Percentiles rank a stretch among this genome's conserved stretches.
These are phyloP conservation scores for Hypanus sabinus DNA, from an alignment of 2,113 vertebrate species.

Conservation along the genomic window DNA sequence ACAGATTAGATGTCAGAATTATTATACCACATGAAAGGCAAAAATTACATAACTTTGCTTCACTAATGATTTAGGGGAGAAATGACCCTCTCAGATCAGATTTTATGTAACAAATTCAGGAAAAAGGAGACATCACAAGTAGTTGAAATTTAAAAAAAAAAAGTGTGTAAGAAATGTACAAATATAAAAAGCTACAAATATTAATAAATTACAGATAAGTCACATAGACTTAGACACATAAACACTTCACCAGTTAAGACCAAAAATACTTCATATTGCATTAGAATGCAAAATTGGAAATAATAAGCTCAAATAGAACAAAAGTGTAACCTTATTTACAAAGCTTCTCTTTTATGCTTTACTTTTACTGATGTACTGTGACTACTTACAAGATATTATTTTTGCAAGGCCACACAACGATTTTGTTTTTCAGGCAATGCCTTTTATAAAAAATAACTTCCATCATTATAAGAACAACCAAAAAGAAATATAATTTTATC, in stretches of 20 bases:
- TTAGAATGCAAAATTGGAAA: conserved; percentile 77
- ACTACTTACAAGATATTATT: conserved; percentile 26
- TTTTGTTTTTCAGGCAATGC: conserved; percentile 89
- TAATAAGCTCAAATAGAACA: conserved; percentile 76
- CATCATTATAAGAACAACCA: conserved; percentile 21
- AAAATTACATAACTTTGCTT: conserved; percentile 13
- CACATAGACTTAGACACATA: conserved; percentile 79
- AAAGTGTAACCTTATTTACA: conserved; percentile 35
- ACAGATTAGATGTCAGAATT: conserved; percentile 12
- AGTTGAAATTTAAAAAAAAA: conserved; percentile 81
- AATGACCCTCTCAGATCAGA: not conserved
- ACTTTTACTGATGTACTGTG: conserved; percentile 25
- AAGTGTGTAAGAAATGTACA: conserved; percentile 97
- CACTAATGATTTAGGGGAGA: conserved; percentile 6
- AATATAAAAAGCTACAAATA: conserved; percentile 99
- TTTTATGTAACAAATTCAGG: conserved; percentile 36
- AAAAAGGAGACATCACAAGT: conserved; percentile 58
- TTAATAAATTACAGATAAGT: conserved; percentile 99
- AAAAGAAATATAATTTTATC: conserved; percentile 25
- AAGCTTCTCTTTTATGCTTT: not conserved
- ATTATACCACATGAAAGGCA: conserved; percentile 18
- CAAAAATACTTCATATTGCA: conserved; percentile 83
- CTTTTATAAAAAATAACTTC: conserved; percentile 44
- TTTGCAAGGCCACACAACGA: conserved; percentile 43
- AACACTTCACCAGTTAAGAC: conserved; percentile 99